phyloP scores from a whole-genome alignment of 1,140 invertebrate genomes.

The Eupristina koningsbergeri region DNA sequence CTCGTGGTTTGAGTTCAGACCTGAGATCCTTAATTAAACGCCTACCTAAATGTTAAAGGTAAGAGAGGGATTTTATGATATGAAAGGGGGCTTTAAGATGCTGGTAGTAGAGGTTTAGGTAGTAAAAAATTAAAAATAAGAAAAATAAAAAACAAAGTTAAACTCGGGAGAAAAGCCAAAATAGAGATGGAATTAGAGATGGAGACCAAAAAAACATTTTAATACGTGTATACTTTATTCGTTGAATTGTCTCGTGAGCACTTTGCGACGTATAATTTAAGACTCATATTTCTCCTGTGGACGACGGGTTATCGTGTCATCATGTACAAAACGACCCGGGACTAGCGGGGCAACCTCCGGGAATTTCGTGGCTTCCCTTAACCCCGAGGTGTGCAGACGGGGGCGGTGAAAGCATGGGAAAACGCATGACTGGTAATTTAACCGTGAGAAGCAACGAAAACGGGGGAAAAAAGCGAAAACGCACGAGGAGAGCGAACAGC shows the following conservation, averaged over 20 bases:
- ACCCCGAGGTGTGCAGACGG: not conserved
- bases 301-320: constrained; percentile 48
- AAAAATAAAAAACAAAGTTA: constrained; percentile 13
- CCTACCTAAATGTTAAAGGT: not conserved
- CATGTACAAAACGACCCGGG: constrained; percentile 6
- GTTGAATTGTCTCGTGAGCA: constrained; percentile 47
- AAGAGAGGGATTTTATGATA: not conserved
- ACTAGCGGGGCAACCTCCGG: not conserved
- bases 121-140: constrained; percentile 15
- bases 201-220: not conserved
- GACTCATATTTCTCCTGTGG: constrained; percentile 49
- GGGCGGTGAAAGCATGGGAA: not conserved
- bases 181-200: constrained; percentile 6
- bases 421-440: constrained; percentile 25
- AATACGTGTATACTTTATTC: constrained; percentile 38
- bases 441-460: not conserved
- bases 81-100: not conserved
- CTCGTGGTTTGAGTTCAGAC: not conserved
- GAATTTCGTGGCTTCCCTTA: constrained; percentile 30
- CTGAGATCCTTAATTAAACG: constrained; percentile 34
- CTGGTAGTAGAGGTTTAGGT: constrained; percentile 16
- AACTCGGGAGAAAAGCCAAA: too few relatives aligned
- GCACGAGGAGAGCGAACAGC: not conserved
- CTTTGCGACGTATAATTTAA: constrained; percentile 48
- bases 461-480: not conserved